These are phyloP conservation scores for Peromyscus melanophrys DNA, from an alignment of 2,797 vertebrate genomes.

Conservation along the genomic window DNA sequence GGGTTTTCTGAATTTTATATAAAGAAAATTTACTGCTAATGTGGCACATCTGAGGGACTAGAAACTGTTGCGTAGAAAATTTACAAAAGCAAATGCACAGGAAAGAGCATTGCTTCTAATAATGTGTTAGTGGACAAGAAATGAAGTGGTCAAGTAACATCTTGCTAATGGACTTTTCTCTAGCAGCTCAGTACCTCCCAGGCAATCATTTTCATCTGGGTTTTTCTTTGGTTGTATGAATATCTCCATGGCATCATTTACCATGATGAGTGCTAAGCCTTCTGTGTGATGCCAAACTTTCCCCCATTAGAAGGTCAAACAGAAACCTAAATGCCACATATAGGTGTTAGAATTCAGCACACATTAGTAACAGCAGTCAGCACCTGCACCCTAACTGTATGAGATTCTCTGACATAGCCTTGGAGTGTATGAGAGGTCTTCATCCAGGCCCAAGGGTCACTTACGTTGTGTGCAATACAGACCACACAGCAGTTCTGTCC, in stretches of 20 bases:
- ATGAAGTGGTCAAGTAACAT: slow-evolving; percentile 75
- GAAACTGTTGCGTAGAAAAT: slow-evolving; percentile 52
- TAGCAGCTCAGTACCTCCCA: slow-evolving; percentile 74
- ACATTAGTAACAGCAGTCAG: background rate
- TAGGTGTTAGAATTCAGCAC: background rate
- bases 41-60: slow-evolving; percentile 47
- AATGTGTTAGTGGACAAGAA: slow-evolving; percentile 81
- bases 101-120: slow-evolving; percentile 80
- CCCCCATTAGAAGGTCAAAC: background rate
- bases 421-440: background rate
- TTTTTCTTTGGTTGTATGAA: slow-evolving; percentile 51
- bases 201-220: slow-evolving; percentile 42
- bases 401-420: background rate
- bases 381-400: background rate
- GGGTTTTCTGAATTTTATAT: slow-evolving; percentile 53
- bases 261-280: slow-evolving; percentile 58
- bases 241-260: slow-evolving; percentile 70
- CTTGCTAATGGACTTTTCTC: slow-evolving; percentile 76
- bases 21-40: slow-evolving; percentile 16
- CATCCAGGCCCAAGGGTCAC: background rate
- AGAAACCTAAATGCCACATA: background rate
- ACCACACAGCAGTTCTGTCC: background rate
- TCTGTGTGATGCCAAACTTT: slow-evolving; percentile 7
- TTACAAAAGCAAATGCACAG: slow-evolving; percentile 73
- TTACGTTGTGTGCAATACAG: slow-evolving; percentile 24